Base-by-base conservation (phyloP, 1,140 invertebrate genomes). In the Sycobia sp. region DNA sequence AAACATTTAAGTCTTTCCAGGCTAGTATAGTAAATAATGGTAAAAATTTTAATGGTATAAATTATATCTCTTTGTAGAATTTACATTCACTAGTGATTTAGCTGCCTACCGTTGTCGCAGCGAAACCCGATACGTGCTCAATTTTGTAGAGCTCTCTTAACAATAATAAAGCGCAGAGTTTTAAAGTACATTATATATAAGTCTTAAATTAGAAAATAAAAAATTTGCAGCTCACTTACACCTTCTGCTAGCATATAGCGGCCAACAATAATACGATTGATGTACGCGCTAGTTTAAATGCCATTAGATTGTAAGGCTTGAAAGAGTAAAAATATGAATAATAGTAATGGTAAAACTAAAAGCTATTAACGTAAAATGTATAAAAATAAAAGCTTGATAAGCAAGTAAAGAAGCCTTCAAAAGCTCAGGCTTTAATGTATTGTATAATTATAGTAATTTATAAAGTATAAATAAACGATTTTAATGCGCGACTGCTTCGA, bases 221-320 rank as follows among this genome's bases (percentile, higher is more conserved):
- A 9, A 41, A 51, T 39, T 47, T 22, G n/a, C 16, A 14, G 11
- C 5, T 13, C 29, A 55, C 23, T 38, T 7, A 38, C 32, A 54
- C 32, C 41, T 46, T 27, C 53, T 49, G 53, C 25, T 62, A 55
- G 41, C 41, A 7, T n/a, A n/a, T 34, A 62, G 23, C 43, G 32
- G 44, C 27, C 22, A 41, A 23, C 41, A 16, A 41, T 51, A 8
- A 34, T 20, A 47, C 51, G 36, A 63, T 57, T 46, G 34, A 49
- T 47, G 39, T 41, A 14, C 47, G 61, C 46, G 44, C 51, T 57
- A 43, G 55, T 57, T 63, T 63, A 56, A 39, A 56, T 53, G 23
- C 38, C 13, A 41, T 14, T 60, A 50, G 34, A 25, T 51, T n/a
- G 50, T 32, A 39, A 50, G 23, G 23, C 25, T 34, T 16, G 41